Evolutionary conservation across 2,888 invertebrate species (phyloP).

Genomic region (Atherix ibis): DNA sequence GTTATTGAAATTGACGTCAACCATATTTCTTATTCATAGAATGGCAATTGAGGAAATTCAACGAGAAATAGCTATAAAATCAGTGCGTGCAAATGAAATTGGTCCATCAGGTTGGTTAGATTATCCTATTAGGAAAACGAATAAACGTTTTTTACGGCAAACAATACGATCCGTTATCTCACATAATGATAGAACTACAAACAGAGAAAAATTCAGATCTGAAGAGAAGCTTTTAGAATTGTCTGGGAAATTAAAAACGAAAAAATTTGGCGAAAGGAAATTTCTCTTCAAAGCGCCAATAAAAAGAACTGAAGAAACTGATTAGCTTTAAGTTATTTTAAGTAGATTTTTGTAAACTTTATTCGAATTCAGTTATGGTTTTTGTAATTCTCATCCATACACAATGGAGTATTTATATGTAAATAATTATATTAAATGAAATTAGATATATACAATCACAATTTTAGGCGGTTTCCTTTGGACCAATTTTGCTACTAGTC

Average conservation of each 20-base stretch:
- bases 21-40: conserved; percentile 22
- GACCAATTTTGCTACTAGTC: too few species aligned
- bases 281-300: conserved; percentile 3
- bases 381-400: too few species aligned
- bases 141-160: conserved; percentile 38
- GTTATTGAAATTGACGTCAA: too few species aligned
- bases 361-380: too few species aligned
- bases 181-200: conserved; percentile 31
- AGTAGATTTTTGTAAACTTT: too few species aligned
- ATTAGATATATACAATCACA: too few species aligned
- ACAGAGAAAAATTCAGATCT: conserved; percentile 7
- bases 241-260: conserved; percentile 5
- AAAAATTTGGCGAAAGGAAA: conserved; percentile 10
- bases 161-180: conserved; percentile 35
- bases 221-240: conserved; percentile 8
- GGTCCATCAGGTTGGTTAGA: conserved; percentile 46
- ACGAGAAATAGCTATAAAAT: conserved; percentile 42
- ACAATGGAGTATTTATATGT: too few species aligned
- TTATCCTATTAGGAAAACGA: conserved; percentile 35
- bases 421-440: too few species aligned
- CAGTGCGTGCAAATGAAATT: conserved; percentile 41
- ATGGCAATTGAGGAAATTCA: conserved; percentile 43
- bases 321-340: too few species aligned
- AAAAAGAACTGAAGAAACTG: too few species aligned
- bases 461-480: too few species aligned